Evolutionary conservation across 2,797 vertebrate species (phyloP), one percentile per base, ranked within the genome.

Genomic region (Euthynnus affinis): DNA sequence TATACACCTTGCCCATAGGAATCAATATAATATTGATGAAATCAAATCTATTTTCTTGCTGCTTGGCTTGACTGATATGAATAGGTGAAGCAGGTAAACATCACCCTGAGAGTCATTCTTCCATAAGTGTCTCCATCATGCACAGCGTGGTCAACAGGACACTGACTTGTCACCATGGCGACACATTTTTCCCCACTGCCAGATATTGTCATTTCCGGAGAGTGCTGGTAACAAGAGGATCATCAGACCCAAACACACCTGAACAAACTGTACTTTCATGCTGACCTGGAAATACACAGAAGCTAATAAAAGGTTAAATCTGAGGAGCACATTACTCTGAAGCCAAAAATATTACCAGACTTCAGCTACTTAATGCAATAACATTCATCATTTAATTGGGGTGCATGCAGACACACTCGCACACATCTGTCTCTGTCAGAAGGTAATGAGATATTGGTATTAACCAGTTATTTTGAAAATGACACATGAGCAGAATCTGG

Each of bases 131-230:
- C 52, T 82, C 77, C 42, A 67, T 76, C 61, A 5, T 15, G 57
- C 65, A 53, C 72, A 46, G 52, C 6, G 6, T 65, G 74, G 78
- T 76, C 75, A 72, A 87, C 73, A 82, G 74, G 89, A 86, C 84
- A 80, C 58, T 53, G 86, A 87, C 49, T 75, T 62, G 83, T 94
- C 88, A 87, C 92, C 90, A 93, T 93, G 89, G 90, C 14, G 75
- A 90, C 92, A 88, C 77, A 77, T 87, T 85, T 49, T 84, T 82
- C 80, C 80, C 83, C 75, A 65, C 57, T 77, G 59, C 61, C 67
- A 68, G 81, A 76, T 77, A 81, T 65, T 87, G 86, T 81, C 77
- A 85, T 83, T 89, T 88, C 60, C 32, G 17, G 32, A 71, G 48
- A 83, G 74, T 0, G 0, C 23, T 18, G 52, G 56, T 32, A 71